Percentiles rank a stretch among this genome's conserved stretches.
These are phyloP conservation scores for Mermis nigrescens DNA, from an alignment of 2,888 invertebrate species.

Conservation along the genomic window DNA sequence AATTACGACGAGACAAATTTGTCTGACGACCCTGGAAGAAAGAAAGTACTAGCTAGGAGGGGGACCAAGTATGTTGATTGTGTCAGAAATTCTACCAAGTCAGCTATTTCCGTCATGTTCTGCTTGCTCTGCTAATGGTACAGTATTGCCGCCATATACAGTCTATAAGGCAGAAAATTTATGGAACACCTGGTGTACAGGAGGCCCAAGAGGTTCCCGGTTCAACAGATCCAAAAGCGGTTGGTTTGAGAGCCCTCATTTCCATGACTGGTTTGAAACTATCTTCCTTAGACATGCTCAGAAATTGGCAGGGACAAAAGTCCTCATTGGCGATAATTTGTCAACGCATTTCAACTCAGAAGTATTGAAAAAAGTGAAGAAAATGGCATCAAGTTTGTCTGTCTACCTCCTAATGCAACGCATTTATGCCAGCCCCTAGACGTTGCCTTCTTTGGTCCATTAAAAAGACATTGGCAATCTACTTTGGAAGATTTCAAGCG, in stretches of 20 bases:
- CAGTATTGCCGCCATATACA: conserved; percentile 32
- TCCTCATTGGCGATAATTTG: not conserved
- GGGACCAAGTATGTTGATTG: conserved; percentile 31
- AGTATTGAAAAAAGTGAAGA: not conserved
- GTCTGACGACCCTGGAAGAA: conserved; percentile 29
- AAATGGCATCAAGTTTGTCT: not conserved
- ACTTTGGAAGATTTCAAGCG: not conserved
- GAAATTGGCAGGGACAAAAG: not conserved
- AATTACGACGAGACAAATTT: conserved; percentile 33
- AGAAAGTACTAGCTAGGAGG: conserved; percentile 21
- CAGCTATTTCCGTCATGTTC: conserved; percentile 31
- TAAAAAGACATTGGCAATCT: not conserved
- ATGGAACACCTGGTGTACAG: conserved; percentile 33
- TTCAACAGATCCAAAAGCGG: not conserved
- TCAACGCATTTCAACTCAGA: not conserved
- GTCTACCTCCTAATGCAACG: not conserved
- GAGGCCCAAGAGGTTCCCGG: conserved; percentile 27
- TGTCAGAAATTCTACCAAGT: conserved; percentile 31
- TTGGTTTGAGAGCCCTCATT: not conserved
- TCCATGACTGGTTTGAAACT: not conserved
- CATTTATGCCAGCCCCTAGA: not conserved
- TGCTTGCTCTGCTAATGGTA: conserved; percentile 31
- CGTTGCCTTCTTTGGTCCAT: not conserved
- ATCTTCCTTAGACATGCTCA: not conserved
- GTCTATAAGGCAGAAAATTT: conserved; percentile 34